phyloP scores from a whole-genome alignment of 2,888 invertebrate species.

The Cephus rjabovi region DNA sequence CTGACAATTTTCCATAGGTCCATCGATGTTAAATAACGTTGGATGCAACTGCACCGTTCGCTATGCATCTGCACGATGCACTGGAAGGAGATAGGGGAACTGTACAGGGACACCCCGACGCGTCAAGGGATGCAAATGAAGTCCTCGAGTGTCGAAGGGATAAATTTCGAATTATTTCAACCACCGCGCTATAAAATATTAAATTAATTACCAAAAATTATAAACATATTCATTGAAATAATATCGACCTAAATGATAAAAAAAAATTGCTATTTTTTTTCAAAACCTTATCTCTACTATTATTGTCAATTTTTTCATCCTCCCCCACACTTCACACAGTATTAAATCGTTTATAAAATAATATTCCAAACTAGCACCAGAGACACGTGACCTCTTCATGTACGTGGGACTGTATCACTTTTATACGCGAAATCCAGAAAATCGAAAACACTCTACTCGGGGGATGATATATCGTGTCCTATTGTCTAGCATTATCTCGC shows the following conservation, averaged over 20 bases:
- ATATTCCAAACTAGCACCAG: background rate
- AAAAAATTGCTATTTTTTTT: background rate
- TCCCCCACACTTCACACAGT: background rate
- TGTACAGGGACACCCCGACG: background rate
- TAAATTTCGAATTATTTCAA: no score
- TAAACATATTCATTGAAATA: background rate
- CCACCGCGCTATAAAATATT: no score
- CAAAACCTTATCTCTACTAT: background rate
- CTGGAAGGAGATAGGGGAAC: slow-evolving; percentile 22
- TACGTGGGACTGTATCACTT: background rate
- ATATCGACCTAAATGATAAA: background rate
- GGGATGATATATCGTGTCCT: background rate
- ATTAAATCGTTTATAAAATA: background rate
- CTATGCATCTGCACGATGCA: slow-evolving; percentile 32
- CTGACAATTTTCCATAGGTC: background rate
- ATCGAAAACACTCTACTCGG: background rate
- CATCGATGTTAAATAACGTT: background rate
- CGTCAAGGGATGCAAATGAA: background rate
- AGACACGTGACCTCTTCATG: background rate
- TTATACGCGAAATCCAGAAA: background rate
- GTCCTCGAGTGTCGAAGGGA: no score
- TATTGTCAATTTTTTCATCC: background rate
- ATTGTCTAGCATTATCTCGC: background rate
- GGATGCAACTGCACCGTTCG: slow-evolving; percentile 22
- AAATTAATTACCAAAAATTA: no score